These are phyloP conservation scores for Coregonus ussuriensis DNA, from an alignment of 2,797 vertebrate genomes.

Conservation along the genomic window DNA sequence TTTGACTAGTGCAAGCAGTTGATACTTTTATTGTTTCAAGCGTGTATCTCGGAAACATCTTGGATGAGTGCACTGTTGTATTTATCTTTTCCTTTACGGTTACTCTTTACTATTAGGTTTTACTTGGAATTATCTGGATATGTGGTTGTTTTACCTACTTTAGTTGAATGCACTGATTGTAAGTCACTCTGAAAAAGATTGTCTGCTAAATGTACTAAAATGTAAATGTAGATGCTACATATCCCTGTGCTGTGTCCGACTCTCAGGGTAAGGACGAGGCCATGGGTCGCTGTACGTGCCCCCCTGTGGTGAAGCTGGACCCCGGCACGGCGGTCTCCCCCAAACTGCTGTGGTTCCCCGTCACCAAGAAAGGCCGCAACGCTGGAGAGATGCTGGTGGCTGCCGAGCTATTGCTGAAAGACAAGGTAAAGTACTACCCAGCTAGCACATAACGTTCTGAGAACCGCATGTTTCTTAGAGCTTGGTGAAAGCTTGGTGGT, in stretches of 20 bases:
- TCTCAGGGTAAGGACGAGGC: slow-evolving; percentile 93
- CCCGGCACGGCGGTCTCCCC: slow-evolving; percentile 78
- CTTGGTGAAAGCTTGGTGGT: too few species aligned
- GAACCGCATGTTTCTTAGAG: too few species aligned
- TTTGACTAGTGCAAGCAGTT: too few species aligned
- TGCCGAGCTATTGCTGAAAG: slow-evolving; percentile 90
- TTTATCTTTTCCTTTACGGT: too few species aligned
- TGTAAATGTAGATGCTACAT: background rate
- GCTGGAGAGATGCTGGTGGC: slow-evolving; percentile 89
- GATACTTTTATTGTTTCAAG: background rate
- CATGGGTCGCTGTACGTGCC: slow-evolving; percentile 85
- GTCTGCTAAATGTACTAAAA: background rate
- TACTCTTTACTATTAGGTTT: background rate
- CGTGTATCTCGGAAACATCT: background rate
- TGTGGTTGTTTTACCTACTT: background rate
- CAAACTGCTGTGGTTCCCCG: slow-evolving; percentile 89
- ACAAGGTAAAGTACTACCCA: slow-evolving; percentile 77
- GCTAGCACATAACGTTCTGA: too few species aligned
- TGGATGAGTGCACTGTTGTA: background rate
- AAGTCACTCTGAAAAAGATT: background rate
- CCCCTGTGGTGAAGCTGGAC: slow-evolving; percentile 85
- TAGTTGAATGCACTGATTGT: background rate
- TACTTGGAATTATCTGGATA: background rate
- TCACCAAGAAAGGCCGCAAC: slow-evolving; percentile 77
- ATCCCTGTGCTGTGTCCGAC: slow-evolving; percentile 15